Percentiles rank a stretch among this genome's conserved stretches.
phyloP scores from a whole-genome alignment of 2,888 invertebrate species.

The Euproctis similis region DNA sequence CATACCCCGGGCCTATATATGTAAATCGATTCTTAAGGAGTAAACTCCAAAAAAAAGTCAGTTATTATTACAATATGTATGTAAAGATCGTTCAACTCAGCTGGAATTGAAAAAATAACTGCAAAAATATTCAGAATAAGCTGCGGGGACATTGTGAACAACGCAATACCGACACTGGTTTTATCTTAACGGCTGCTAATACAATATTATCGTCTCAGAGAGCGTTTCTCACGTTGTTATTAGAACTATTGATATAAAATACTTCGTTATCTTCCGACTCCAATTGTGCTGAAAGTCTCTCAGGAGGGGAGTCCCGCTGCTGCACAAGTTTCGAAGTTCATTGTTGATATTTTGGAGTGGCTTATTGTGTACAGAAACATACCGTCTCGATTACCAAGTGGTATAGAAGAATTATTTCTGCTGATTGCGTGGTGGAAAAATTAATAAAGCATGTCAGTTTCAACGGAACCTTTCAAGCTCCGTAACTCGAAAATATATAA shows the following conservation, averaged over 20 bases:
- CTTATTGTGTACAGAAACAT: no score
- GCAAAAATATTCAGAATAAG: conserved; percentile 20
- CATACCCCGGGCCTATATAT: no score
- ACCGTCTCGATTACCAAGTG: no score
- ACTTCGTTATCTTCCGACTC: conserved; percentile 16
- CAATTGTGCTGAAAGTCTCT: conserved; percentile 2
- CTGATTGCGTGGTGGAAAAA: no score
- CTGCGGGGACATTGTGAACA: conserved; percentile 8
- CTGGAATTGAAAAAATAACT: not conserved
- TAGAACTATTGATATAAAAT: conserved; percentile 30
- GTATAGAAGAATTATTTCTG: no score
- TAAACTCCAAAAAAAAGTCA: no score
- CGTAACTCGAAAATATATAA: no score
- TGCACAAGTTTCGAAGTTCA: not conserved
- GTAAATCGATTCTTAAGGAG: no score
- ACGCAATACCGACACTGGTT: conserved; percentile 23
- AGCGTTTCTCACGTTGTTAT: conserved; percentile 30
- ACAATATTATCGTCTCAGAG: conserved; percentile 32
- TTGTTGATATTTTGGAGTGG: not conserved
- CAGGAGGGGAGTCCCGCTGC: not conserved
- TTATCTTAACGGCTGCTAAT: conserved; percentile 38
- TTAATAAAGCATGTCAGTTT: no score
- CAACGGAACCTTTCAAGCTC: no score
- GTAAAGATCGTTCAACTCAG: no score
- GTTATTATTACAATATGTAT: no score